Base-by-base conservation (phyloP, 2,888 invertebrate genomes). In the Papilio gigon region DNA sequence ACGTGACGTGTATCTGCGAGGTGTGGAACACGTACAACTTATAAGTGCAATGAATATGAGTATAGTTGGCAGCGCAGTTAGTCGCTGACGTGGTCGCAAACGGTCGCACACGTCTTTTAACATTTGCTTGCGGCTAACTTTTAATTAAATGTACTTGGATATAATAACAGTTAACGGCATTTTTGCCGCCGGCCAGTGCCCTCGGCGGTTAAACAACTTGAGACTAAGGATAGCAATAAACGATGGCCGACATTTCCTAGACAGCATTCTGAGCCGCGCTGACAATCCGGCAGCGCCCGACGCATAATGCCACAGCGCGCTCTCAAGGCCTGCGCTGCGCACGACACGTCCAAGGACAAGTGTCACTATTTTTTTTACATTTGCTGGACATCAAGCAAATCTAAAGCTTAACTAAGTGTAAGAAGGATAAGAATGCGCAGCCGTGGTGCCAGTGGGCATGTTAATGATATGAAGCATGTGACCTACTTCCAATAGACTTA, bases 41-140 rank as follows among this genome's bases (percentile, higher is more conserved):
- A 59, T 35, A 37, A 12, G 12, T 22, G 14, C 12, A 60, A 37
- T 40, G 25, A 35, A 40, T n/a, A 42, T 25, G 22, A 2, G 25
- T 20, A 50, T 33, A 67, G 60, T 71, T 77, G 77, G 77, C 77
- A 70, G 22, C 27, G 65, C 68, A n/a, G n/a, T n/a, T n/a, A n/a
- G n/a, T n/a, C n/a, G n/a, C n/a, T n/a, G n/a, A n/a, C n/a, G 69
- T 62, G 72, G 72, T 74, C 74, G 74, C n/a, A 25, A 9, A 14
- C 27, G n/a, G 3, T n/a, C 9, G 3, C n/a, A n/a, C 27, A 8
- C 9, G 47, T 27, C n/a, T 12, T n/a, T n/a, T 27, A 27, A 53
- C 30, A 53, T 30, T 53, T 8, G 4, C 27, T n/a, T 3, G n/a
- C n/a, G 30, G 30, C 27, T 12, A 50, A 22, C 17, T 20, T 4